These are phyloP conservation scores for Leptinotarsa texana DNA, from an alignment of 1,140 invertebrate genomes.

Conservation along the genomic window DNA sequence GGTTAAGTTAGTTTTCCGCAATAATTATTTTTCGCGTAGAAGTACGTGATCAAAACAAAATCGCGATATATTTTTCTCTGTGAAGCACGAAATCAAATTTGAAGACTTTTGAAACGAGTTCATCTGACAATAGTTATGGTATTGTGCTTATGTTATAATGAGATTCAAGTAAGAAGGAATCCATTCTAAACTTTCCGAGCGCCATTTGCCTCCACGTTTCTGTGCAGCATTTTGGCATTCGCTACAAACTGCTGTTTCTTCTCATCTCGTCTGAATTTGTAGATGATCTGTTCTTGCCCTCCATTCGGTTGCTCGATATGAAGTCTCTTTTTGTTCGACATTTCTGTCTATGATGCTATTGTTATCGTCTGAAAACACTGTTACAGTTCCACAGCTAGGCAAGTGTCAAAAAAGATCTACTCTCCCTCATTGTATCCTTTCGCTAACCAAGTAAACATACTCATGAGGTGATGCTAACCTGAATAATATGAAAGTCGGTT, in stretches of 20 bases:
- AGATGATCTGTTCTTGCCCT: neutral
- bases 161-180: neutral
- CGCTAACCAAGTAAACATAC: too few relatives aligned
- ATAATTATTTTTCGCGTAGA: too few relatives aligned
- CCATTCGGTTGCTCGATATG: neutral
- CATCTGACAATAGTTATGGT: neutral
- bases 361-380: neutral
- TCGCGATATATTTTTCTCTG: too few relatives aligned
- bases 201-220: neutral
- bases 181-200: neutral
- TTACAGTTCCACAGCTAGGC: neutral
- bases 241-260: neutral
- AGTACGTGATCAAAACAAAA: too few relatives aligned
- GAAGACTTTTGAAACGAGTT: neutral
- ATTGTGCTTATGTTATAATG: neutral
- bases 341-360: neutral
- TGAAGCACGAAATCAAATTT: too few relatives aligned
- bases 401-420: neutral
- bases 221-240: neutral
- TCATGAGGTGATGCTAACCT: too few relatives aligned
- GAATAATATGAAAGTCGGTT: too few relatives aligned
- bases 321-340: neutral
- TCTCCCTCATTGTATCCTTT: too few relatives aligned
- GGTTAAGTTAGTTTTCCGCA: too few relatives aligned
- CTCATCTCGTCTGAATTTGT: neutral